Percentiles rank a stretch among this genome's conserved stretches.
Evolutionary conservation across 1,140 invertebrate species (phyloP).

Genomic region (Lepidurus arcticus): DNA sequence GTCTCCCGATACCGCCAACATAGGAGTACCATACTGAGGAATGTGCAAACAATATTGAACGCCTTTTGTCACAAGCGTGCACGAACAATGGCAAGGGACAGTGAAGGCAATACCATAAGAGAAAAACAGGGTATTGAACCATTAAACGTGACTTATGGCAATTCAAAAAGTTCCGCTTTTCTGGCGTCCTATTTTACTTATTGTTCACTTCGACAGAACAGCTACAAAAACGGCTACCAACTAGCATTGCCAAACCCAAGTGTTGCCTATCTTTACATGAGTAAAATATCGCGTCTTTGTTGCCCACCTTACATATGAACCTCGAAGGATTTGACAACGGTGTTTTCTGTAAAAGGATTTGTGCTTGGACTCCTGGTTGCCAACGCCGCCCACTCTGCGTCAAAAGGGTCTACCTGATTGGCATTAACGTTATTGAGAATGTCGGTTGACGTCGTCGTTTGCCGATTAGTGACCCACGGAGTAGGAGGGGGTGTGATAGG

Average conservation of each 20-base stretch:
- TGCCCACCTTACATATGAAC: slow-evolving; percentile 49
- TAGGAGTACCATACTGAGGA: background rate
- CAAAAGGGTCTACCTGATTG: slow-evolving; percentile 62
- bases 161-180: background rate
- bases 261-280: slow-evolving; percentile 4
- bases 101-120: background rate
- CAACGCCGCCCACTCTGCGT: slow-evolving; percentile 74
- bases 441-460: slow-evolving; percentile 35
- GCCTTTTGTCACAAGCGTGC: slow-evolving; percentile 20
- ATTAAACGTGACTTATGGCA: slow-evolving; percentile 18
- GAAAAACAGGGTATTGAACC: background rate
- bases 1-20: background rate
- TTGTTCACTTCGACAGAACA: background rate
- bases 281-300: background rate
- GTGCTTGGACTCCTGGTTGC: slow-evolving; percentile 43
- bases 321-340: slow-evolving; percentile 53
- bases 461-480: slow-evolving; percentile 29
- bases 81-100: slow-evolving; percentile 15
- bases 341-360: slow-evolving; percentile 49
- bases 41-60: slow-evolving; percentile 12
- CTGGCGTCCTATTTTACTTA: background rate
- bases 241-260: background rate
- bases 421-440: slow-evolving; percentile 38
- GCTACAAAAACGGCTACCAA: slow-evolving; percentile 14
- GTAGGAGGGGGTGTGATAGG: slow-evolving; percentile 41